These are phyloP conservation scores for Poecilobothrus nobilitatus DNA, from an alignment of 2,888 invertebrate species.

Conservation along the genomic window DNA sequence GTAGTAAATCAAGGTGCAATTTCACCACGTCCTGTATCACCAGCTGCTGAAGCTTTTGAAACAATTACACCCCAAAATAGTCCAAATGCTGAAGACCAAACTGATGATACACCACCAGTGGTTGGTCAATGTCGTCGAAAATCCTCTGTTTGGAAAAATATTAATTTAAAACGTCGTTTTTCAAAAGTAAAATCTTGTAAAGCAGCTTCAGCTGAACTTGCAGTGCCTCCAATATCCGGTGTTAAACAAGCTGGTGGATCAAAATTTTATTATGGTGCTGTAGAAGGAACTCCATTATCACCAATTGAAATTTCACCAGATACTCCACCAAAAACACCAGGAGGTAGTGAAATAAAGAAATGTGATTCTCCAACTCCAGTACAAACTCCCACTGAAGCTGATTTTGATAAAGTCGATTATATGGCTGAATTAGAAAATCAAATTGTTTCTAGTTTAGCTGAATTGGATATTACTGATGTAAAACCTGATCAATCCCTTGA, in stretches of 20 bases:
- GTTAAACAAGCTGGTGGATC: conserved; percentile 42
- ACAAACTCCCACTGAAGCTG: conserved; percentile 28
- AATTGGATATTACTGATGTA: conserved; percentile 26
- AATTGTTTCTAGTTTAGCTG: conserved; percentile 27
- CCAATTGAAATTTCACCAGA: conserved; percentile 35
- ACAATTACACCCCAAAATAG: conserved; percentile 30
- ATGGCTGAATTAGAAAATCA: conserved; percentile 29
- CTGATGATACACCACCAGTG: conserved; percentile 28
- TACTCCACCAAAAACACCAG: conserved; percentile 17
- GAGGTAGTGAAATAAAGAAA: conserved; percentile 29
- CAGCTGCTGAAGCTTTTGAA: conserved; percentile 45
- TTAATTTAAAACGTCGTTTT: conserved; percentile 72
- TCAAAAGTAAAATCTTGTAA: conserved; percentile 69
- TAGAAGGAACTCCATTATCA: conserved; percentile 33
- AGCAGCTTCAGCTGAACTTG: conserved; percentile 37
- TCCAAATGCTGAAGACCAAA: conserved; percentile 21
- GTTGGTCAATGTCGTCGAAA: conserved; percentile 48
- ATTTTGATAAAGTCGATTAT: conserved; percentile 33
- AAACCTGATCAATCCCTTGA: conserved; percentile 20
- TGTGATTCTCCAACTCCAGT: conserved; percentile 25
- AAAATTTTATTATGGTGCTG: conserved; percentile 44
- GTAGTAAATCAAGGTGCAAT: neutral
- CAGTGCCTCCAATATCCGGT: conserved; percentile 39
- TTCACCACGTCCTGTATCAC: conserved; percentile 46
- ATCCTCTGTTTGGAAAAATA: conserved; percentile 61